Percentiles rank a stretch among this genome's conserved stretches.
phyloP scores from a whole-genome alignment of 2,113 vertebrate genomes.

The Equus quagga region DNA sequence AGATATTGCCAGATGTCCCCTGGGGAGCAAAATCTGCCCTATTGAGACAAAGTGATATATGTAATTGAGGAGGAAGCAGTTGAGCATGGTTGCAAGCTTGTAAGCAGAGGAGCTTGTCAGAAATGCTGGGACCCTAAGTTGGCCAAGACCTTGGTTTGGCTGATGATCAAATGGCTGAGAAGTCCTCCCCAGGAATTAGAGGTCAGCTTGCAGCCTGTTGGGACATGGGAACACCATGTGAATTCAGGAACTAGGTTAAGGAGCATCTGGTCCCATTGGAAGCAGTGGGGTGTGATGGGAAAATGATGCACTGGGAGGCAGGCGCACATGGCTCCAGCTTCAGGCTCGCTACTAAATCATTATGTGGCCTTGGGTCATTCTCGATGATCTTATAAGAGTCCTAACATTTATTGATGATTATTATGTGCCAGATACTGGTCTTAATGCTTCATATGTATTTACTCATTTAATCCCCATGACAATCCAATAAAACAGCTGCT shows the following conservation, averaged over 20 bases:
- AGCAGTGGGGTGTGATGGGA: not conserved
- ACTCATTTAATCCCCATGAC: not conserved
- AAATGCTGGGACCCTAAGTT: not conserved
- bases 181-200: not conserved
- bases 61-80: not conserved
- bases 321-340: not conserved
- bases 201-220: not conserved
- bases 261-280: not conserved
- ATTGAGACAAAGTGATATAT: not conserved
- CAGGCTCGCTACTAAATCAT: not conserved
- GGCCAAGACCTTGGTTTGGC: not conserved
- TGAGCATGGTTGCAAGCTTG: not conserved
- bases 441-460: not conserved
- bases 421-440: not conserved
- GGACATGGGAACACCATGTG: not conserved
- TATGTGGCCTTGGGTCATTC: not conserved
- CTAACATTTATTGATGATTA: not conserved
- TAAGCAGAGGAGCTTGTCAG: not conserved
- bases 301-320: not conserved
- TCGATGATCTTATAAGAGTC: not conserved
- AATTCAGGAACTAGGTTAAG: not conserved
- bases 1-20: not conserved
- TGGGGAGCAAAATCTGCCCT: not conserved
- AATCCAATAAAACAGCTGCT: not conserved
- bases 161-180: not conserved